A percentile compares a stretch with the other conserved stretches of the same genome.
Evolutionary conservation across 2,113 vertebrate species (phyloP).

Genomic region (Lasiurus cinereus): DNA sequence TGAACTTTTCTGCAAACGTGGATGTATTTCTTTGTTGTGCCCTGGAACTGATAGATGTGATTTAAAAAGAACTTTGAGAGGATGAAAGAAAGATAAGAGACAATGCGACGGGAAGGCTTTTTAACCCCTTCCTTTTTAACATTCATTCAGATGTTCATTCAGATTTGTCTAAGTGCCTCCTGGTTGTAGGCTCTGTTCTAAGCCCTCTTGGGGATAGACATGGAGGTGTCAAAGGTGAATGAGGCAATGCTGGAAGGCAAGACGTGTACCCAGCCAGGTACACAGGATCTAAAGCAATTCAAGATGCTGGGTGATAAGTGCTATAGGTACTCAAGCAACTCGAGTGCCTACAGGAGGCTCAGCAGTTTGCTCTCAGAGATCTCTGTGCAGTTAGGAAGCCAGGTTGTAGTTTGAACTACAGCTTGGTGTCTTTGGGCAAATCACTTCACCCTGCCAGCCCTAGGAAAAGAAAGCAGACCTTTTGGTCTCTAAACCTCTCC

Average conservation of each 20-base stretch:
- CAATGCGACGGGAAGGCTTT: not conserved
- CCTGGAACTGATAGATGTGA: not conserved
- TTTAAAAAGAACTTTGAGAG: slow-evolving; percentile 28
- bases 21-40: not conserved
- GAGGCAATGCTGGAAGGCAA: not conserved
- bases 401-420: not conserved
- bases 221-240: not conserved
- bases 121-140: not conserved
- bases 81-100: not conserved
- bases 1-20: not conserved
- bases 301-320: not conserved
- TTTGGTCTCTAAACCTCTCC: slow-evolving; percentile 1
- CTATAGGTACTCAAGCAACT: not conserved
- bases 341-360: not conserved
- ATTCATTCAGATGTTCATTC: slow-evolving; percentile 14
- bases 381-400: not conserved
- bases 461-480: slow-evolving; percentile 5
- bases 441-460: not conserved
- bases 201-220: not conserved
- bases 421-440: slow-evolving; percentile 13
- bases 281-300: no score
- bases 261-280: not conserved
- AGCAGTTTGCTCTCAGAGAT: not conserved
- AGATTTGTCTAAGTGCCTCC: slow-evolving; percentile 15
- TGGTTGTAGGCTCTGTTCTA: not conserved